Evolutionary conservation across 2,797 vertebrate species (phyloP), one percentile per base, ranked within the genome.

Genomic region (Ctenopoma multispine): DNA sequence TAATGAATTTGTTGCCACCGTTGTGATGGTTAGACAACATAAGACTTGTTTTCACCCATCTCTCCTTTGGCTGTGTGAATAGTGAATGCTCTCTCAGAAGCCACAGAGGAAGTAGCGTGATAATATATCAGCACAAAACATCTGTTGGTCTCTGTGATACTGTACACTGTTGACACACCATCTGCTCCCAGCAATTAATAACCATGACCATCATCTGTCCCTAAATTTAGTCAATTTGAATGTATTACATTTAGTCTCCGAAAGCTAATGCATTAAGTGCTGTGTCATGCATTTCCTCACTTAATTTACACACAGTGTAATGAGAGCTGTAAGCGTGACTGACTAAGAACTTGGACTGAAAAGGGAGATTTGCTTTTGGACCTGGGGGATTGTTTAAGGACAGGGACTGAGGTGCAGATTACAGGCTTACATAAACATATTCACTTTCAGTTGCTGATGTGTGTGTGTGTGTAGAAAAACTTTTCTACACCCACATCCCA

Each of bases 371-470:
- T 69, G 66, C 75, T 58, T 46, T 80, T 60, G 49, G 68, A 62
- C 41, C 55, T 51, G 56, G 72, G 72, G 57, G 53, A 69, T 87
- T 88, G 85, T 92, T 92, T 89, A 82, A 40, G 79, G 85, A 81
- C 83, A 63, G 79, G 70, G 79, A 86, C 79, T 1, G 44, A 54
- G 61, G 53, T 66, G 62, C 46, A 77, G 76, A 89, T 87, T 88
- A 63, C 34, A 89, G 82, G 75, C 81, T 84, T 85, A 55, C 53
- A 69, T 85, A 75, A 85, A 90, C 74, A 82, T 77, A 63, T 91
- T 91, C 79, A 82, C 87, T 90, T 90, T 89, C 86, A 88, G 70
- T 89, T 65, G 69, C 59, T 65, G 73, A 5, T 29, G 27, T 29
- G 27, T 29, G 27, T 75, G 5, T 29, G 27, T 29, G 27, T 29